phyloP scores from a whole-genome alignment of 2,113 vertebrate species.

The Entelurus aequoreus region DNA sequence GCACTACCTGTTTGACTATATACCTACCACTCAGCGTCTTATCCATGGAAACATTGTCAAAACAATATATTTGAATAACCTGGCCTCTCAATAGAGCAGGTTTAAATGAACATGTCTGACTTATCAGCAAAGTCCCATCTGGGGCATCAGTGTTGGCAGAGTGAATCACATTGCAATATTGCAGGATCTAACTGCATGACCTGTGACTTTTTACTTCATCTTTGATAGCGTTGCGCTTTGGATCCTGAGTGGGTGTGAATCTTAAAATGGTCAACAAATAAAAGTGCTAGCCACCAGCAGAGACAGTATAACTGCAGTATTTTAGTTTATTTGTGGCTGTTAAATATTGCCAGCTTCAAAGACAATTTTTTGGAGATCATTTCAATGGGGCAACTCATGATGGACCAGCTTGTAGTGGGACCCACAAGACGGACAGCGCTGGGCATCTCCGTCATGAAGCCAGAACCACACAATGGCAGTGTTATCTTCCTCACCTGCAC shows the following conservation, averaged over 20 bases:
- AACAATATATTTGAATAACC: neutral
- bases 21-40: neutral
- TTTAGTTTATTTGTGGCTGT: neutral
- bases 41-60: neutral
- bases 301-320: neutral
- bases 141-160: slow-evolving; percentile 9
- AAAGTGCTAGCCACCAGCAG: slow-evolving; percentile 34
- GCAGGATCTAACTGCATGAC: slow-evolving; percentile 16
- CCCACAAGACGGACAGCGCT: slow-evolving; percentile 68
- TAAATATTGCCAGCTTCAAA: neutral
- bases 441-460: slow-evolving; percentile 61
- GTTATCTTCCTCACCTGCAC: slow-evolving; percentile 65
- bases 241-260: slow-evolving; percentile 42
- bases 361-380: neutral
- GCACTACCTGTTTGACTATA: slow-evolving; percentile 10
- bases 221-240: slow-evolving; percentile 36
- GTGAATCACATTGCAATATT: slow-evolving; percentile 20
- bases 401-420: slow-evolving; percentile 61
- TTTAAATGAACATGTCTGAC: neutral
- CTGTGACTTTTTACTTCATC: slow-evolving; percentile 35
- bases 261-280: slow-evolving; percentile 43
- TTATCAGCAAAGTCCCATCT: no score
- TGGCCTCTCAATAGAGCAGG: slow-evolving; percentile 4
- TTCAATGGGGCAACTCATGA: slow-evolving; percentile 67
- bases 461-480: slow-evolving; percentile 67